phyloP scores from a whole-genome alignment of 2,888 invertebrate species.

The Spodoptera littoralis region DNA sequence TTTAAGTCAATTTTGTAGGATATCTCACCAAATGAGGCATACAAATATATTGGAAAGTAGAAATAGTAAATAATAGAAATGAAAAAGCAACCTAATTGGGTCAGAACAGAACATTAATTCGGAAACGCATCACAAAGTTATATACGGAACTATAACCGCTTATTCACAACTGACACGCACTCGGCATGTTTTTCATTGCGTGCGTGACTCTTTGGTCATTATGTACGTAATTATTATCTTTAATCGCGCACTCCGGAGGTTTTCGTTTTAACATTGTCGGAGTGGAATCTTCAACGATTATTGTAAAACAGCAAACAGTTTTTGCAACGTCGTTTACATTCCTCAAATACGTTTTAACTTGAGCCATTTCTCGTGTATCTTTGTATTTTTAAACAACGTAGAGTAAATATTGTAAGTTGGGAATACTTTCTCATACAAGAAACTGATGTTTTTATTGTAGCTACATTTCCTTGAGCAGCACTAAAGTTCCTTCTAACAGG shows the following conservation, averaged over 20 bases:
- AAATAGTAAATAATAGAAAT: not conserved
- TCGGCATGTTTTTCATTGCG: slow-evolving; percentile 40
- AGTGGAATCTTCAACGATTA: slow-evolving; percentile 46
- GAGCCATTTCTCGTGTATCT: slow-evolving; percentile 18
- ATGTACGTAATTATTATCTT: slow-evolving; percentile 48
- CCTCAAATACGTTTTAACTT: slow-evolving; percentile 18
- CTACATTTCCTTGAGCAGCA: too few relatives aligned
- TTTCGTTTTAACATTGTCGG: slow-evolving; percentile 34
- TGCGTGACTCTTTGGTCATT: slow-evolving; percentile 50
- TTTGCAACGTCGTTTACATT: slow-evolving; percentile 35
- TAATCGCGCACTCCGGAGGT: slow-evolving; percentile 36
- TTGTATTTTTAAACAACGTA: slow-evolving; percentile 1
- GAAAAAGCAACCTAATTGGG: slow-evolving; percentile 7
- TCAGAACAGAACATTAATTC: slow-evolving; percentile 15
- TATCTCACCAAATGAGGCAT: not conserved
- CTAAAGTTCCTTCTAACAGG: too few relatives aligned
- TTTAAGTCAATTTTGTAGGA: too few relatives aligned
- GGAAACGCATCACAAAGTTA: slow-evolving; percentile 13
- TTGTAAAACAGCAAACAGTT: slow-evolving; percentile 38
- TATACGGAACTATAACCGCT: slow-evolving; percentile 41
- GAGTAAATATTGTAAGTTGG: slow-evolving; percentile 7
- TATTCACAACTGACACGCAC: slow-evolving; percentile 23
- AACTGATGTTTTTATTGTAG: too few relatives aligned
- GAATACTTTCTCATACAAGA: not conserved
- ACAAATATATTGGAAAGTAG: slow-evolving; percentile 1